Evolutionary conservation across 2,797 vertebrate species (phyloP).

Genomic region (Emys orbicularis): DNA sequence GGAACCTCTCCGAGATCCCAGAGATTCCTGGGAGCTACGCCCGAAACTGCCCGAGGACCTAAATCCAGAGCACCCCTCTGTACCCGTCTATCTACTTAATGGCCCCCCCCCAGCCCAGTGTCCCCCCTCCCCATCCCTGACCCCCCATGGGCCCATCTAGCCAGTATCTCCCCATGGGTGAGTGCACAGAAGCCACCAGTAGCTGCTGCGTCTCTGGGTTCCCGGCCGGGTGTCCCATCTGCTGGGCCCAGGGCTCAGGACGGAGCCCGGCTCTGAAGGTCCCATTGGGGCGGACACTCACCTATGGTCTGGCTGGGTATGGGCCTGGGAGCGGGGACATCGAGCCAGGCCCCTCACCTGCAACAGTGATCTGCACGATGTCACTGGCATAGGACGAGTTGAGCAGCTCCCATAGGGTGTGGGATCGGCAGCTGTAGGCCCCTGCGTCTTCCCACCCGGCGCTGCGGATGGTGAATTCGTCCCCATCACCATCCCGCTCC

Average conservation of each 20-base stretch:
- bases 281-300: not conserved
- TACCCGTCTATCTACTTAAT: too few relatives aligned
- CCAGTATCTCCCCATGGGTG: not conserved
- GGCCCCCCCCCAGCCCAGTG: too few relatives aligned
- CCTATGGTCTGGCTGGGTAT: not conserved
- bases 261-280: not conserved
- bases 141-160: not conserved
- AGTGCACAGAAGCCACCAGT: not conserved
- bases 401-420: not conserved
- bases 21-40: too few relatives aligned
- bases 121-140: not conserved
- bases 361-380: constrained; percentile 3
- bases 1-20: too few relatives aligned
- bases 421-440: too few relatives aligned
- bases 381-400: constrained; percentile 62
- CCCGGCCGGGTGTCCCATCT: not conserved
- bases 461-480: too few relatives aligned
- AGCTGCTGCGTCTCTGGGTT: too few relatives aligned
- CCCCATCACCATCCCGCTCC: too few relatives aligned
- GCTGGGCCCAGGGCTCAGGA: not conserved
- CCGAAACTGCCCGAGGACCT: too few relatives aligned
- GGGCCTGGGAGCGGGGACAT: too few relatives aligned
- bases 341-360: not conserved
- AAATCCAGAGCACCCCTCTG: too few relatives aligned
- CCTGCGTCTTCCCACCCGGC: too few relatives aligned